Base-by-base conservation (phyloP, 2,113 vertebrate genomes). In the Chaetops frenatus region DNA sequence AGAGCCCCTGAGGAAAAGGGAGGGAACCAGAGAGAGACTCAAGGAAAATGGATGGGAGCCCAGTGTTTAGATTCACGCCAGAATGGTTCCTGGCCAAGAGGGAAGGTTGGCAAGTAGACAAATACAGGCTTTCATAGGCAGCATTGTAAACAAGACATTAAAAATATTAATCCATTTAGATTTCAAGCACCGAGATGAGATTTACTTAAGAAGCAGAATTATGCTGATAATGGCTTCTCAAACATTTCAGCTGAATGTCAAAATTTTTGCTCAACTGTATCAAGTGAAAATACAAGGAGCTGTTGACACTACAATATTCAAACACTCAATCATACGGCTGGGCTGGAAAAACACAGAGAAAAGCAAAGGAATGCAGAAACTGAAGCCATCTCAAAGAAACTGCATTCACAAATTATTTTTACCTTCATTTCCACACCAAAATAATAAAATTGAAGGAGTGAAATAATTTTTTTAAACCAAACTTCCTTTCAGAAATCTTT, bases 31-130 rank as follows among this genome's bases (percentile, higher is more conserved):
- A 89, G 88, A 90, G 88, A 97, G 96, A 93, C 85, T 85, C 95
- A 96, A 69, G 85, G 90, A 96, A 97, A 97, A 95, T 97, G 97
- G 97, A 96, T 92, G 72, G 62, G 48, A 96, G 96, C 97, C 97
- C 96, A 97, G 97, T 2, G 6, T 92, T 83, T 71, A 84, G 94
- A 93, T 97, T 96, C 94, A 94, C 54, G 97, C 97, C 96, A 97
- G 95, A 95, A 90, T 2, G 10, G 92, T 92, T 96, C 65, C 90
- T 95, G 89, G 95, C 94, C 94, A 97, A 97, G 95, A 95, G 95
- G 84, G 94, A 96, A 96, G 97, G 88, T 7, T 98, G 97, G 97
- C 96, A 95, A 96, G 70, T 73, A 94, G 95, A 97, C 95, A 97
- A 95, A 96, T 40, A 91, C 77, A 93, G 84, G 78, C 78, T 96